Conservation (phyloP, 2,888 invertebrate species). For the Lacanobia oleracea region DNA sequence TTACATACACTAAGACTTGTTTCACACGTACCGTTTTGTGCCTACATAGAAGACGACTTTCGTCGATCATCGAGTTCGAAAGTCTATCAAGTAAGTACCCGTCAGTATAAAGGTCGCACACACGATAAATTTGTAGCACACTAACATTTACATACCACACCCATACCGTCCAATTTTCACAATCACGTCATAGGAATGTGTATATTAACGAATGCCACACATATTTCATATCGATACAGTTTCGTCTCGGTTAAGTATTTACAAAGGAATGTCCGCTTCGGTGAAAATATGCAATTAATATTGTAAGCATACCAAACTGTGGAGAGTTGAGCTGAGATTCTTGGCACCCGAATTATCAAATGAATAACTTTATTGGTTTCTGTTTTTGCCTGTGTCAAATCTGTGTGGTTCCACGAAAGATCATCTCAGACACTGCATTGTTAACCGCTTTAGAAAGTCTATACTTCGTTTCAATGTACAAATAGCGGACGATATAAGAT, state of each 20-base stretch:
- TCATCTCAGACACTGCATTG: too few species aligned
- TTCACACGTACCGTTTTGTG: too few species aligned
- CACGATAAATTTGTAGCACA: neutral
- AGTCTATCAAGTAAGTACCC: too few species aligned
- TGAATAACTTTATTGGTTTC: neutral
- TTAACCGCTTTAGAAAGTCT: too few species aligned
- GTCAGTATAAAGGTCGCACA: neutral
- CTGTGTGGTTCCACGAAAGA: too few species aligned
- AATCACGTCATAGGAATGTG: neutral
- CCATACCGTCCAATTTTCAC: neutral
- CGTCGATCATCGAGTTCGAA: too few species aligned
- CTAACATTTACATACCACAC: neutral
- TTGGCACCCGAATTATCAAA: neutral
- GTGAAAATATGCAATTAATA: slow-evolving; percentile 10
- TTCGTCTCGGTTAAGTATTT: slow-evolving; percentile 5
- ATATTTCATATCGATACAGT: slow-evolving; percentile 28
- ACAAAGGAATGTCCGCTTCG: slow-evolving; percentile 1
- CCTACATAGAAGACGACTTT: too few species aligned
- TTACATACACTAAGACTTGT: too few species aligned
- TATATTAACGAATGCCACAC: slow-evolving; percentile 5
- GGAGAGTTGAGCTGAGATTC: neutral
- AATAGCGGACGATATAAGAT: too few species aligned
- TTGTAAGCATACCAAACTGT: slow-evolving; percentile 9
- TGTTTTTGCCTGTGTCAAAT: neutral
- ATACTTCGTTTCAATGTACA: too few species aligned